These are phyloP conservation scores for Pterois miles DNA, from an alignment of 2,797 vertebrate genomes.

Conservation along the genomic window DNA sequence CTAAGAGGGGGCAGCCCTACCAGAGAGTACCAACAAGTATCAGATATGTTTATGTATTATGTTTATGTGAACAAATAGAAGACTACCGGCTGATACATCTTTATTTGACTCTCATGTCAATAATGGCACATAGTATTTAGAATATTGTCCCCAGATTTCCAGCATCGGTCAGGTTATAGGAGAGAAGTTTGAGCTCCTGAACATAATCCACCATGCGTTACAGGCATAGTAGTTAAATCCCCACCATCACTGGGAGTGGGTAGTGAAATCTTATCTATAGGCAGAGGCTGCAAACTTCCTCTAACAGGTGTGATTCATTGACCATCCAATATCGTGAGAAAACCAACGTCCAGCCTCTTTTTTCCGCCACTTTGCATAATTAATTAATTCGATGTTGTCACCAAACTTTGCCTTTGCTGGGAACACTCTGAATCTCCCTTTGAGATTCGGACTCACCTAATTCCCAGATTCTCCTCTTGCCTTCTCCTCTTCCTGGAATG, in stretches of 20 bases:
- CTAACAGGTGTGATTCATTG: slow-evolving; percentile 60
- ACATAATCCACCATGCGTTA: background rate
- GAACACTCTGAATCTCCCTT: slow-evolving; percentile 42
- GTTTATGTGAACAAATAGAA: no score
- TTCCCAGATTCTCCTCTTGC: slow-evolving; percentile 58
- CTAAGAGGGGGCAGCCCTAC: no score
- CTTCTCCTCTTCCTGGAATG: slow-evolving; percentile 72
- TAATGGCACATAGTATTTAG: no score
- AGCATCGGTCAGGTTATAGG: no score
- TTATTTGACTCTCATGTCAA: no score
- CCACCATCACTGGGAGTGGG: slow-evolving; percentile 14
- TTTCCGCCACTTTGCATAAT: slow-evolving; percentile 53
- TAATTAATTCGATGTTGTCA: slow-evolving; percentile 53
- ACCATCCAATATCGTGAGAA: slow-evolving; percentile 70
- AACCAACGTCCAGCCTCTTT: background rate
- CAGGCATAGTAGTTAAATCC: slow-evolving; percentile 19
- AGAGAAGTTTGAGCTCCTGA: no score
- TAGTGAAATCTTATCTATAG: slow-evolving; percentile 53
- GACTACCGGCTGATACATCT: no score
- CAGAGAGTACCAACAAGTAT: no score
- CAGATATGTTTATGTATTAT: no score
- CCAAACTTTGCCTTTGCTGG: slow-evolving; percentile 52
- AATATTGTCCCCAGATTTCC: no score
- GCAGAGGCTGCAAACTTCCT: slow-evolving; percentile 50
- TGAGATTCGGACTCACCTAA: slow-evolving; percentile 41